Evolutionary conservation across 1,140 invertebrate species (phyloP).

Genomic region (Eueides isabella): DNA sequence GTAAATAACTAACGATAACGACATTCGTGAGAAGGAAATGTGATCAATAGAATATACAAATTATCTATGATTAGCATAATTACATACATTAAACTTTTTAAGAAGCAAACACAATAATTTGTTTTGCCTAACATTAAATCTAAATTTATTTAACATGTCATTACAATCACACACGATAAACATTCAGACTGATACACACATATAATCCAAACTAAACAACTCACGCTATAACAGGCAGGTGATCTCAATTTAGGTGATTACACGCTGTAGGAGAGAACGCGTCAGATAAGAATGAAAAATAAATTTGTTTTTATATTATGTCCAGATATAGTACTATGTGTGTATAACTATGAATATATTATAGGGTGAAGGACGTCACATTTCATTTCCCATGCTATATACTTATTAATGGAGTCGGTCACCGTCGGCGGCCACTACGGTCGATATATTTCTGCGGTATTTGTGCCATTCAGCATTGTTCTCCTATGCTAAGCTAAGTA

Average conservation of each 20-base stretch:
- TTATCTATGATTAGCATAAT: not conserved
- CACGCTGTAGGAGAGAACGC: not conserved
- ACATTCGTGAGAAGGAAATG: no score
- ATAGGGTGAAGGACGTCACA: conserved; percentile 27
- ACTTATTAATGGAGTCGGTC: conserved; percentile 49
- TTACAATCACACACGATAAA: conserved; percentile 10
- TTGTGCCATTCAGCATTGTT: conserved; percentile 55
- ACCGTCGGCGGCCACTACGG: conserved; percentile 54
- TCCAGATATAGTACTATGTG: not conserved
- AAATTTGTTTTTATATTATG: conserved; percentile 9
- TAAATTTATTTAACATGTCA: not conserved
- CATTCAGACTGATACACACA: not conserved
- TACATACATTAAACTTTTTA: not conserved
- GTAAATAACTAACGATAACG: no score
- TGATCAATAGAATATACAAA: no score
- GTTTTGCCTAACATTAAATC: not conserved
- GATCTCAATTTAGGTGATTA: conserved; percentile 22
- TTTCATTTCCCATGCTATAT: conserved; percentile 52
- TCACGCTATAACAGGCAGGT: conserved; percentile 16
- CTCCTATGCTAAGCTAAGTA: not conserved
- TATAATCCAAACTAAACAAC: conserved; percentile 17
- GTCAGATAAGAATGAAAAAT: conserved; percentile 28
- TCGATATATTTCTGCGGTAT: conserved; percentile 77
- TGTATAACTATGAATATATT: not conserved
- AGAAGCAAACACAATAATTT: not conserved